A percentile compares a stretch with the other conserved stretches of the same genome.
phyloP scores from a whole-genome alignment of 2,888 invertebrate species.

The Eurytoma adleriae region DNA sequence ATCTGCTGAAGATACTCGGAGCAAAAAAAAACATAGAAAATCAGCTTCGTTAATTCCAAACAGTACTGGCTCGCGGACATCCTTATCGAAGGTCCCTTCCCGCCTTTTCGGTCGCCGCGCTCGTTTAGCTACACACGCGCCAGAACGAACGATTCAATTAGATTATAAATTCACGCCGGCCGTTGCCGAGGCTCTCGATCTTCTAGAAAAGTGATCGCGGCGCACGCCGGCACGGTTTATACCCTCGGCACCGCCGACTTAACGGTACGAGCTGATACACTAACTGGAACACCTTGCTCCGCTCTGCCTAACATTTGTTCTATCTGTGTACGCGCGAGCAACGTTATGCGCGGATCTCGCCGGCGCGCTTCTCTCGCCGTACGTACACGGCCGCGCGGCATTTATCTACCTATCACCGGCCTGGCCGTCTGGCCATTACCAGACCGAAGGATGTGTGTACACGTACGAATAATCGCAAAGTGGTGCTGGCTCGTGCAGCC shows the following conservation, averaged over 20 bases:
- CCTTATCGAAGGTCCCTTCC: conserved; percentile 30
- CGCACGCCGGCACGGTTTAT: not conserved
- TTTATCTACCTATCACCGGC: conserved; percentile 47
- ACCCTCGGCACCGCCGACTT: conserved; percentile 14
- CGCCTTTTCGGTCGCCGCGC: not conserved
- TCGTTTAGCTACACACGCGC: conserved; percentile 1
- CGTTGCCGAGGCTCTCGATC: not conserved
- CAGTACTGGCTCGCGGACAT: conserved; percentile 29
- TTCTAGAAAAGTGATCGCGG: not conserved
- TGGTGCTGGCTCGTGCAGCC: too few species aligned
- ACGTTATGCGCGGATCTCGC: conserved; percentile 7
- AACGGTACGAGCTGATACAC: conserved; percentile 51
- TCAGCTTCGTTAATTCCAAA: conserved; percentile 47
- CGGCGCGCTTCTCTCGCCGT: conserved; percentile 23
- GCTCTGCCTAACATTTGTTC: conserved; percentile 54
- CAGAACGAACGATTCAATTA: conserved; percentile 52
- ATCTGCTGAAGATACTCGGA: too few species aligned
- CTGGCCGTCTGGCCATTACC: too few species aligned
- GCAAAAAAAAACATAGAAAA: conserved; percentile 28
- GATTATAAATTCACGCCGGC: conserved; percentile 51
- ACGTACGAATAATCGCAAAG: too few species aligned
- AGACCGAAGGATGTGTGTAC: too few species aligned
- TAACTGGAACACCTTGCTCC: conserved; percentile 54
- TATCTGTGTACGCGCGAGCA: conserved; percentile 17
- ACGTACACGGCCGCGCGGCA: conserved; percentile 35